phyloP scores from a whole-genome alignment of 2,113 vertebrate species.

The Myrmophylax atrothorax region DNA sequence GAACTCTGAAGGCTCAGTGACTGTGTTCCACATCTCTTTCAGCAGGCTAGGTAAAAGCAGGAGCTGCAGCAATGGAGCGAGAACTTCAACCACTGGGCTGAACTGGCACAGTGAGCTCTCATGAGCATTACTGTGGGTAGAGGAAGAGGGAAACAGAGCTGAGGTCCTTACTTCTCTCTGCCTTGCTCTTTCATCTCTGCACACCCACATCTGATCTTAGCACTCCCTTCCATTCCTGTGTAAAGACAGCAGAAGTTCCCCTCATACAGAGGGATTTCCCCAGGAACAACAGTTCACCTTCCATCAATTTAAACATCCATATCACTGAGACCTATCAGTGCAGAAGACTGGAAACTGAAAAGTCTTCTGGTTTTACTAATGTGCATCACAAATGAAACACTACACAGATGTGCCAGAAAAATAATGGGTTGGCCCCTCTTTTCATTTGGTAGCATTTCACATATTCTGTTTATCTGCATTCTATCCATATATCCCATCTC shows the following conservation, averaged over 20 bases:
- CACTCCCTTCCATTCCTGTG: neutral
- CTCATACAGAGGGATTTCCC: neutral
- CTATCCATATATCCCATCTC: neutral
- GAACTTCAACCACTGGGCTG: neutral
- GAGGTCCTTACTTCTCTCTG: neutral
- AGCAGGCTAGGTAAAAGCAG: neutral
- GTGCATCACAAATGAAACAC: neutral
- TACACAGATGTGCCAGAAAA: neutral
- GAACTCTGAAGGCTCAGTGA: neutral
- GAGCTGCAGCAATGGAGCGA: neutral
- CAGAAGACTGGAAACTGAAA: neutral
- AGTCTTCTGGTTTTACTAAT: neutral
- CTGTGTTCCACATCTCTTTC: neutral
- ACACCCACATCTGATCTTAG: neutral
- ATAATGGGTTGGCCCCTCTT: neutral
- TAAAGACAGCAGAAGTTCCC: neutral
- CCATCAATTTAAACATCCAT: neutral
- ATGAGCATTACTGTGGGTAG: neutral
- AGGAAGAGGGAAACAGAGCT: neutral
- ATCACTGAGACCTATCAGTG: neutral
- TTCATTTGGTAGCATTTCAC: neutral
- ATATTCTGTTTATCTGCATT: neutral
- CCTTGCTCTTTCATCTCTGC: neutral
- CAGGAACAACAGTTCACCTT: neutral
- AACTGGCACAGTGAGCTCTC: neutral